Base-by-base conservation (phyloP, 2,113 vertebrate genomes). In the Acinonyx jubatus region DNA sequence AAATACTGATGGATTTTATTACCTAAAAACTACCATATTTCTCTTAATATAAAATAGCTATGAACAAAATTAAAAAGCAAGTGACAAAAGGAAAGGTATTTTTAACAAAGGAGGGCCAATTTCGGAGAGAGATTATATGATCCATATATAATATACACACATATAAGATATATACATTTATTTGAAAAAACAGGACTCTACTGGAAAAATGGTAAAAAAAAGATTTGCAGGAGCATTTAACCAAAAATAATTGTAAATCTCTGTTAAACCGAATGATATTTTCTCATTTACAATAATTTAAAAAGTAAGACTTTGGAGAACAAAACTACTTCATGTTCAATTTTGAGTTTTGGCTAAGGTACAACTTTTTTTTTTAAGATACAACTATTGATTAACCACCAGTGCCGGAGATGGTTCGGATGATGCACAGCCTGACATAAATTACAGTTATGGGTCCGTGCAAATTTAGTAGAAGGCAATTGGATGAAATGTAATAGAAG, bases 21-120 rank as follows among this genome's bases (percentile, higher is more conserved):
- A 91, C 50, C 57, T 90, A 82, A 89, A 97, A 96, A 31, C 15
- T 76, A 96, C 83, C 27, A 66, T 73, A 94, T n/a, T 61, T 48
- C 27, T 87, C 68, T 81, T 85, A 93, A 55, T 55, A 36, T 76
- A 96, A 97, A 97, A 79, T 93, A 21, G 18, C 38, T 73, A 4
- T 87, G n/a, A 84, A 29, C 50, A 96, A 97, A 83, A 87, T 94
- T 93, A 50, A 95, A 95, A 95, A 87, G n/a, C 36, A 90, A 92
- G 38, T 84, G 41, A 94, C 27, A 95, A 94, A 71, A 52, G 61
- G 66, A 93, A 93, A 94, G 69, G 66, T 61, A 33, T 29, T 84
- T 90, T 92, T 66, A 89, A 83, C 83, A 93, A 81, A 31, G 27
- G 88, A 82, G 55, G 29, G 21, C 69, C 38, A 74, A 55, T 81